Evolutionary conservation across 1,140 invertebrate genomes (phyloP).

Genomic region (Orchestia grillus): DNA sequence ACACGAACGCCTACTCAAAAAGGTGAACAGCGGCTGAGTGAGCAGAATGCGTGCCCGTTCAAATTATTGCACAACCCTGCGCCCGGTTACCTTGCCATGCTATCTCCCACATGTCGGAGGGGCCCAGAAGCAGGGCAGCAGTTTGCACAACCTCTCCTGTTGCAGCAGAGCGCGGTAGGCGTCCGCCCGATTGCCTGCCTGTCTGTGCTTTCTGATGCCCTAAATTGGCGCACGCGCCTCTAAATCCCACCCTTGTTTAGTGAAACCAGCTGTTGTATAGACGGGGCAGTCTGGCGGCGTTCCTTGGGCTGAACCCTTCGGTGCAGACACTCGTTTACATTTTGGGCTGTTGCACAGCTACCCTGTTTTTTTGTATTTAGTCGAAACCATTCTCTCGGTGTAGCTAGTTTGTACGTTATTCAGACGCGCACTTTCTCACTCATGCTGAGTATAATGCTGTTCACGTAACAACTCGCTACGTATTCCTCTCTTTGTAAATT

Average conservation of each 20-base stretch:
- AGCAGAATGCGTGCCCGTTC: not conserved
- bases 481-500: not conserved
- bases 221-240: conserved; percentile 4
- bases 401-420: not conserved
- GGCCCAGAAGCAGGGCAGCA: not conserved
- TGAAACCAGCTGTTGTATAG: not conserved
- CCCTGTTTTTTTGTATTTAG: not conserved
- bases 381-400: not conserved
- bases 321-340: not conserved
- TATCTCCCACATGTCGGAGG: not conserved
- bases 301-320: not conserved
- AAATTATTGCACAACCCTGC: not conserved
- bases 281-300: not conserved
- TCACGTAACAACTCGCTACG: not conserved
- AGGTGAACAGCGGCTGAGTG: not conserved
- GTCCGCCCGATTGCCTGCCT: not conserved
- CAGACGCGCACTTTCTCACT: not conserved
- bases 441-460: not conserved
- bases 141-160: not conserved
- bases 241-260: not conserved
- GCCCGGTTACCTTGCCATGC: not conserved
- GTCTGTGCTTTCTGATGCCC: not conserved
- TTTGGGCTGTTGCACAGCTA: not conserved
- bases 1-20: no score
- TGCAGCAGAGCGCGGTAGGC: not conserved